Evolutionary conservation across 1,140 invertebrate species (phyloP).

Genomic region (Ceratina japonica): DNA sequence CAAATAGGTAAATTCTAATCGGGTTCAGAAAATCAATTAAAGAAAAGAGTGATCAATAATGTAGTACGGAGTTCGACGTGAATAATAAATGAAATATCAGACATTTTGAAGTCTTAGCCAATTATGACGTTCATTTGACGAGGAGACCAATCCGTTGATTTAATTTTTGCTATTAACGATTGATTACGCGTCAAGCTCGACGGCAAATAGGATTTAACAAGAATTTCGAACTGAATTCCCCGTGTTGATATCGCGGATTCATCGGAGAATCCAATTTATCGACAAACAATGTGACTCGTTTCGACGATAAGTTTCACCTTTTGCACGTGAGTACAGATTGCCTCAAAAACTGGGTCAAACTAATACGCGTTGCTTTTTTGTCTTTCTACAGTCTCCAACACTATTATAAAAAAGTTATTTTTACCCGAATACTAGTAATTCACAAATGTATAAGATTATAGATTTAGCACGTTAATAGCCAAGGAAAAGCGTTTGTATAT

Average conservation of each 20-base stretch:
- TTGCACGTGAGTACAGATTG: neutral
- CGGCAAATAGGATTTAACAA: slow-evolving; percentile 1
- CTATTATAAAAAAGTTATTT: neutral
- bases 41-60: neutral
- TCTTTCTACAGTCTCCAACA: too few relatives aligned
- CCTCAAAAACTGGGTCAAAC: neutral
- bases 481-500: too few relatives aligned
- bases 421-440: too few relatives aligned
- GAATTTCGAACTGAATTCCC: neutral
- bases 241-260: slow-evolving; percentile 11
- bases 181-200: neutral
- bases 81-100: neutral
- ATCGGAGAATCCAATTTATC: slow-evolving; percentile 23
- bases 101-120: neutral
- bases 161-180: slow-evolving; percentile 12
- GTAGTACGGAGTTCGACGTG: neutral
- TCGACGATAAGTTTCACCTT: neutral
- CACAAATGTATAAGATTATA: neutral
- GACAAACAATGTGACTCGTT: slow-evolving; percentile 17
- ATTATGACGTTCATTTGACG: neutral
- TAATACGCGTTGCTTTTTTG: neutral
- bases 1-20: neutral
- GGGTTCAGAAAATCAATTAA: neutral
- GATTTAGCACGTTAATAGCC: too few relatives aligned
- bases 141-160: neutral